Evolutionary conservation across 2,113 vertebrate genomes (phyloP).

Genomic region (Corythaixoides concolor): DNA sequence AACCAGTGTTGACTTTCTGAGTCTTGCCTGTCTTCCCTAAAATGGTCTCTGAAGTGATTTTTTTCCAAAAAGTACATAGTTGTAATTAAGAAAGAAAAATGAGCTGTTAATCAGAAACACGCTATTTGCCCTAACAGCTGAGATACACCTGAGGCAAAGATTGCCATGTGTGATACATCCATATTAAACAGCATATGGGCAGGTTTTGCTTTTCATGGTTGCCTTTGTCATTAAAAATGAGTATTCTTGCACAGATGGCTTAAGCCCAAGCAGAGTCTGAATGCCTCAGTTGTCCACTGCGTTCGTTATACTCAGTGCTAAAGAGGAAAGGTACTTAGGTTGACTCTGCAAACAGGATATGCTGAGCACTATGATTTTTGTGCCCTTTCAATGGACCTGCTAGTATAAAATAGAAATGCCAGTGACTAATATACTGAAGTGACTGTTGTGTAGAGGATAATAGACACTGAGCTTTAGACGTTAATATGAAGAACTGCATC

Average conservation of each 20-base stretch:
- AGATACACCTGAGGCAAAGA: conserved; percentile 30
- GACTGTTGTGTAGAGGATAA: background rate
- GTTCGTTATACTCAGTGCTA: background rate
- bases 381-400: background rate
- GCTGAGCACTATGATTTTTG: background rate
- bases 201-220: background rate
- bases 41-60: background rate
- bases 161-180: background rate
- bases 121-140: conserved; percentile 9
- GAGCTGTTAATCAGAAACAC: conserved; percentile 36
- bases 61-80: background rate
- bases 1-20: background rate
- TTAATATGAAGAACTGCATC: background rate
- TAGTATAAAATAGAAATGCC: background rate
- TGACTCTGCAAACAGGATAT: background rate
- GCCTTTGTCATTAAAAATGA: background rate
- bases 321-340: background rate
- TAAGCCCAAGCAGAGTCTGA: background rate
- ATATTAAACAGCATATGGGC: conserved; percentile 29
- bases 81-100: conserved; percentile 42
- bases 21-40: background rate
- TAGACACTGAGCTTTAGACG: background rate
- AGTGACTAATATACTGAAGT: background rate
- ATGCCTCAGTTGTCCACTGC: background rate
- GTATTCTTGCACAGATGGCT: background rate